Evolutionary conservation across 2,797 vertebrate genomes (phyloP), one percentile per base, ranked within the genome.

Genomic region (Cuculus canorus): DNA sequence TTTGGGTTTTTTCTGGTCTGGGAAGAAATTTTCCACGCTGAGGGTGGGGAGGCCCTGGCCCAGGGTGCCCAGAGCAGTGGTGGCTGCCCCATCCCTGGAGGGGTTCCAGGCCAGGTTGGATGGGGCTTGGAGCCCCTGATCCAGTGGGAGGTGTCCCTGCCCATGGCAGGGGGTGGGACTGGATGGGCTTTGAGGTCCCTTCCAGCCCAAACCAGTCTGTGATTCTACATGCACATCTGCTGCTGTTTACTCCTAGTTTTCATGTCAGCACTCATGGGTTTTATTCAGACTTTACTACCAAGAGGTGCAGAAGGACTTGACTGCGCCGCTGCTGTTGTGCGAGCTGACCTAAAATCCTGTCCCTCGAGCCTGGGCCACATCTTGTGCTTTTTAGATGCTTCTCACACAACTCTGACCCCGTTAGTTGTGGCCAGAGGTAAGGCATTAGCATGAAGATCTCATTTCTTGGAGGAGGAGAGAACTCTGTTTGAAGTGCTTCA

Each of bases 201-300:
- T n/a, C n/a, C n/a, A n/a, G n/a, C n/a, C n/a, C n/a, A n/a, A n/a
- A n/a, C n/a, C n/a, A n/a, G n/a, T n/a, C n/a, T n/a, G n/a, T n/a
- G n/a, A n/a, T n/a, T n/a, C n/a, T n/a, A n/a, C n/a, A 5, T 3
- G 3, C 8, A 11, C 10, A 4, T n/a, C 37, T 60, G 35, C 52
- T 72, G 39, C 54, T 63, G 2, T 11, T 52, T 64, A 30, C 45
- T 73, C 24, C 37, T 48, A 68, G 13, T 5, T 68, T 57, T n/a
- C 10, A 4, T 39, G 45, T 39, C 35, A 61, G 27, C 59, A 8
- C 13, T 66, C 7, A 0, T 3, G n/a, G n/a, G n/a, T 33, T 22
- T 10, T 8, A 6, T 7, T 41, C n/a, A 33, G 56, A 7, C n/a
- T 48, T 37, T 10, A 10, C 30, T 21, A 13, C 28, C 0, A 1